phyloP scores from a whole-genome alignment of 2,113 vertebrate species.

The Pardalotus punctatus region DNA sequence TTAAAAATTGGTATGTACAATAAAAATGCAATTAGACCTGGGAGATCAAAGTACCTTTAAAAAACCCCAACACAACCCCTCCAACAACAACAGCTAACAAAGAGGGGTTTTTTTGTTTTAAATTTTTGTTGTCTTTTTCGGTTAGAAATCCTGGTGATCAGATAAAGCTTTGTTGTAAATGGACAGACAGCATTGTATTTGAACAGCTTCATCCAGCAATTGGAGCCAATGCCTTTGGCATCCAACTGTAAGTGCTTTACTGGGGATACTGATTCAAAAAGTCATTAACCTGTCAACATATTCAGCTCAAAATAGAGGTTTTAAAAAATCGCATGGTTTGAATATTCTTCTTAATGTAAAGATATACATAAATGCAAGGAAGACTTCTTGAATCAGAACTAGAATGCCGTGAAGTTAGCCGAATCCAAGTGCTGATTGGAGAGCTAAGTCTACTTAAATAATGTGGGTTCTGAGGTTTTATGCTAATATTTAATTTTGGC shows the following conservation, averaged over 20 bases:
- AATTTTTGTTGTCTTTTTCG: neutral
- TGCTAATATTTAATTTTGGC: neutral
- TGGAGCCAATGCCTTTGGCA: constrained; percentile 55
- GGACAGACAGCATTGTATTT: constrained; percentile 69
- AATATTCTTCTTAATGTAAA: neutral
- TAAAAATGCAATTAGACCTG: neutral
- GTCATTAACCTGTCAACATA: neutral
- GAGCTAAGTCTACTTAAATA: neutral
- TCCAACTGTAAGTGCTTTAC: constrained; percentile 59
- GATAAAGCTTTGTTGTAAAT: constrained; percentile 73
- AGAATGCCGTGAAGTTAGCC: neutral
- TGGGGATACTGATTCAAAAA: neutral
- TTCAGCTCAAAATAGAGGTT: neutral
- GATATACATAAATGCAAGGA: neutral
- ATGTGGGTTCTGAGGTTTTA: neutral
- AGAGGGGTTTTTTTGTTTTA: neutral
- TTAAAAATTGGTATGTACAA: neutral
- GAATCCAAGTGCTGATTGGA: neutral
- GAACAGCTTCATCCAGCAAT: constrained; percentile 68
- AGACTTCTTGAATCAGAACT: neutral
- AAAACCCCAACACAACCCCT: neutral
- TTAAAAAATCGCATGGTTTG: neutral
- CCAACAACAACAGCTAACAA: neutral
- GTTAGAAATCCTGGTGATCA: constrained; percentile 70
- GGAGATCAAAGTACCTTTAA: neutral